Percentiles rank a stretch among this genome's conserved stretches.
Conservation (phyloP, 2,113 vertebrate genomes). For the Butorides virescens region DNA sequence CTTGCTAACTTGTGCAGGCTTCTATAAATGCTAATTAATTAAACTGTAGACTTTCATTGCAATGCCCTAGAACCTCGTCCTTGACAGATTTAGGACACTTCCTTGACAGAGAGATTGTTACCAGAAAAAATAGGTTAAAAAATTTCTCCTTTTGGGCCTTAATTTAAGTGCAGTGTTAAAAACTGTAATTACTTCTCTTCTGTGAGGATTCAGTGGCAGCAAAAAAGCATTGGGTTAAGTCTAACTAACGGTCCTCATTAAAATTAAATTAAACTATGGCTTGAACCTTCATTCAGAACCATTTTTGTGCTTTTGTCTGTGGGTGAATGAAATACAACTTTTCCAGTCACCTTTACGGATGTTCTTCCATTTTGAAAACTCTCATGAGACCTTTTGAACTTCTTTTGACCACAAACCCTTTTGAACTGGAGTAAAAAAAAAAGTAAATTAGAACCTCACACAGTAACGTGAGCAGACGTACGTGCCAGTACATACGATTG, state of each 20-base stretch:
- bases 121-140: not conserved
- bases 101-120: not conserved
- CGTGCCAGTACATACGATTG: not conserved
- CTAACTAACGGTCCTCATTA: not conserved
- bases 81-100: not conserved
- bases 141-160: not conserved
- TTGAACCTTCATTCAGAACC: not conserved
- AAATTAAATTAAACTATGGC: not conserved
- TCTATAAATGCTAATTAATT: not conserved
- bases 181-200: not conserved
- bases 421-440: not conserved
- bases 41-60: not conserved
- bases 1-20: not conserved
- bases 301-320: not conserved
- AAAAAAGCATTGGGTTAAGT: not conserved
- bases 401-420: not conserved
- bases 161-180: not conserved
- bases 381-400: not conserved
- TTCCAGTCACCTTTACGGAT: not conserved
- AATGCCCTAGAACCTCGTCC: not conserved
- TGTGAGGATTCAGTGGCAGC: not conserved
- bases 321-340: not conserved
- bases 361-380: not conserved
- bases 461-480: accelerated
- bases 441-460: accelerated